Percentiles rank a stretch among this genome's conserved stretches.
Evolutionary conservation across 2,888 invertebrate genomes (phyloP).

Genomic region (Drosophila maculinotata): DNA sequence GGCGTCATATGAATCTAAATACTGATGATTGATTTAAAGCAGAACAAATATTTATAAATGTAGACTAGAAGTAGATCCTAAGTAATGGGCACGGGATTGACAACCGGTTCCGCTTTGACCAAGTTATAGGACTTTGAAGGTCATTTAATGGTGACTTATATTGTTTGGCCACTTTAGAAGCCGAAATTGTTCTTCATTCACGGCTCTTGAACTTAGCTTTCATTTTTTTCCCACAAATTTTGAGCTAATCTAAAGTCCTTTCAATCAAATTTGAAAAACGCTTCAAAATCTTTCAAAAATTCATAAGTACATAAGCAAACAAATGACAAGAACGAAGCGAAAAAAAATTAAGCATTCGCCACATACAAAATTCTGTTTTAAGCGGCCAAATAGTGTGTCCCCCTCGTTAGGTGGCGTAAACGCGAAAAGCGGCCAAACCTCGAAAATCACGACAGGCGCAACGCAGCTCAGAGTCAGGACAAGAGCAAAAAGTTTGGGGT

Average conservation of each 20-base stretch:
- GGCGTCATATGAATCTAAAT: too few species aligned
- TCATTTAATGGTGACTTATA: too few species aligned
- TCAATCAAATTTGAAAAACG: constrained; percentile 24
- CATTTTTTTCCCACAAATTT: neutral
- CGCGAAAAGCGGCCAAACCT: constrained; percentile 50
- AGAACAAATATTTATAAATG: too few species aligned
- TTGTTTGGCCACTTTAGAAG: too few species aligned
- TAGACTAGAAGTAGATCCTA: too few species aligned
- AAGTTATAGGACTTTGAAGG: too few species aligned
- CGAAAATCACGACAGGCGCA: constrained; percentile 61
- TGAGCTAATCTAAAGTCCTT: constrained; percentile 16
- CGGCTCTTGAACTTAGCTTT: neutral
- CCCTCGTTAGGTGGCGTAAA: constrained; percentile 17
- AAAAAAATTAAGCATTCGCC: constrained; percentile 33
- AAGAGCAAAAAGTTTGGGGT: neutral
- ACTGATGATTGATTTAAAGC: too few species aligned
- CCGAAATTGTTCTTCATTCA: too few species aligned
- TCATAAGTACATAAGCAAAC: constrained; percentile 25
- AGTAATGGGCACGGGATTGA: too few species aligned
- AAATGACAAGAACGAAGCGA: constrained; percentile 2
- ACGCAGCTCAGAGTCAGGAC: constrained; percentile 8
- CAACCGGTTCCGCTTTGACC: too few species aligned
- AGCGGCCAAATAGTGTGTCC: constrained; percentile 54
- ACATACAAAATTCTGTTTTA: constrained; percentile 69
- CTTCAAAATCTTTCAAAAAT: constrained; percentile 42